A percentile compares a stretch with the other conserved stretches of the same genome.
These are phyloP conservation scores for Caenorhabditis macrosperma DNA, from an alignment of 2,888 invertebrate species.

Conservation along the genomic window DNA sequence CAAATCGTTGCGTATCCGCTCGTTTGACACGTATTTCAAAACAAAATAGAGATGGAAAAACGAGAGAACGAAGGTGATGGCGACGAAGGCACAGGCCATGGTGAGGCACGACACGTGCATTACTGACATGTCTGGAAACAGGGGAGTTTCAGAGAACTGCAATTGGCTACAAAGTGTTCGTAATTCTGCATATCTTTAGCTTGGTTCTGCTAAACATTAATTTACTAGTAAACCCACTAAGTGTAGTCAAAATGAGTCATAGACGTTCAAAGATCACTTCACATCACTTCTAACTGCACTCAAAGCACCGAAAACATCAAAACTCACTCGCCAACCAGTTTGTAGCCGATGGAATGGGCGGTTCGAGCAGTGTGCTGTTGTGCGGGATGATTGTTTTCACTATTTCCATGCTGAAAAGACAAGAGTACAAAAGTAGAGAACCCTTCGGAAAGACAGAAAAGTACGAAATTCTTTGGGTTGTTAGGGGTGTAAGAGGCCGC, in stretches of 20 bases:
- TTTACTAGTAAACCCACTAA: too few relatives aligned
- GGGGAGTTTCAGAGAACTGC: not conserved
- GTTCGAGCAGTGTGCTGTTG: conserved; percentile 38
- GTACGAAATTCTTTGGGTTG: too few relatives aligned
- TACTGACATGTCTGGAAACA: conserved; percentile 72
- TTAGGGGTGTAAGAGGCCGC: too few relatives aligned
- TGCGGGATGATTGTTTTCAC: conserved; percentile 65
- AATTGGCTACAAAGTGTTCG: not conserved
- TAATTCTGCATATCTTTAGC: not conserved
- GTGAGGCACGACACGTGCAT: conserved; percentile 69
- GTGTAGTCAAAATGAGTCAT: too few relatives aligned
- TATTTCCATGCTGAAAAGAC: conserved; percentile 58
- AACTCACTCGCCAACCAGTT: conserved; percentile 61
- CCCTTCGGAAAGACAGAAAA: not conserved
- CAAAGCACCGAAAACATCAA: too few relatives aligned
- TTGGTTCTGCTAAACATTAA: too few relatives aligned
- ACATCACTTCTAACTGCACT: not conserved
- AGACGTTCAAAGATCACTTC: too few relatives aligned
- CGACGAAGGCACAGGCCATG: conserved; percentile 68
- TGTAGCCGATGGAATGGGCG: conserved; percentile 52
- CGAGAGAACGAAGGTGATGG: conserved; percentile 70
- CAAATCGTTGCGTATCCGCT: conserved; percentile 76
- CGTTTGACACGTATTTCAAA: conserved; percentile 75
- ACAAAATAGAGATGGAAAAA: conserved; percentile 76
- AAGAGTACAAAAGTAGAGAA: not conserved